Base-by-base conservation (phyloP, 2,888 invertebrate genomes). In the Eurytoma californica region DNA sequence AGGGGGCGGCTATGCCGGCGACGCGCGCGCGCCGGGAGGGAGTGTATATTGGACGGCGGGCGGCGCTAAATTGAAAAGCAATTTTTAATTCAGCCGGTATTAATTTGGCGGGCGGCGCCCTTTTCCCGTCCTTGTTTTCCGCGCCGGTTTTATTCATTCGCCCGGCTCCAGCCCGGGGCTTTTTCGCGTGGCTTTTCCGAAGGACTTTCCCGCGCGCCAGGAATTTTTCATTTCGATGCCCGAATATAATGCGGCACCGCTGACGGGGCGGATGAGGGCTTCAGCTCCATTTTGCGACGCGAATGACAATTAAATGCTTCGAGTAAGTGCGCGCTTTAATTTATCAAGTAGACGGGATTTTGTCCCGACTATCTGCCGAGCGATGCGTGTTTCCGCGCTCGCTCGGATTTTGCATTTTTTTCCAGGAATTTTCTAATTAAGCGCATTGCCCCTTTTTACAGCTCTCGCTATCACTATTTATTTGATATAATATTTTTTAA, bases 41-140 rank as follows among this genome's bases (percentile, higher is more conserved):
- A 39, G 9, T 39, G 39, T 39, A 39, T 77, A 77, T 70, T 70
- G 70, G 70, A 70, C 39, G 77, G 49, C 65, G 70, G 16, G 30
- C 30, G 63, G 51, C 60, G 28, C 67, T 58, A 72, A 80, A 80
- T 75, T 70, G 74, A 70, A 75, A 79, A 66, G 70, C 79, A 70
- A 75, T 79, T 79, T 79, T 79, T 75, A 67, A 68, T 75, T 68
- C 70, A 20, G 70, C 2, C 28, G 75, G 55, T 79, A 75, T 79
- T 79, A 75, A 70, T 49, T 75, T 69, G 65, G 47, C 3, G 30
- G n/a, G 61, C 65, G 39, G 12, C 13, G 3, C 60, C 24, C 12
- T 12, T 18, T 39, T 47, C 58, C 47, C 47, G 20, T 30, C 28
- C 13, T 47, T 69, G 63, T n/a, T 18, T 39, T 61, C 28, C n/a